Evolutionary conservation across 2,113 vertebrate species (phyloP).

Genomic region (Geococcyx californianus): DNA sequence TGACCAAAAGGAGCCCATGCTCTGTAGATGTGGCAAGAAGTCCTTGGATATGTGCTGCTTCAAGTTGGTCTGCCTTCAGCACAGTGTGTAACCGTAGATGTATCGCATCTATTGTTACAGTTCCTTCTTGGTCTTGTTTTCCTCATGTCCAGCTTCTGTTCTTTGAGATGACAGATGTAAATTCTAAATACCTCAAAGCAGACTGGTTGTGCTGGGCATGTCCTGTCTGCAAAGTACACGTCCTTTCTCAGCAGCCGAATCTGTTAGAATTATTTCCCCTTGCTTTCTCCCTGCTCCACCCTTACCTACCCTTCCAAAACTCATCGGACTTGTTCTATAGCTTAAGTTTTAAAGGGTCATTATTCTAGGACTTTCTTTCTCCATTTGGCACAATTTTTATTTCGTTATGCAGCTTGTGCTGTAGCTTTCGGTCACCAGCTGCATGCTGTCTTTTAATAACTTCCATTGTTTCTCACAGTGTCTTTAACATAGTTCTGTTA

Average conservation of each 20-base stretch:
- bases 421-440: neutral
- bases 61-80: neutral
- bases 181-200: neutral
- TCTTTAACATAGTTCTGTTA: neutral
- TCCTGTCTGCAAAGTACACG: neutral
- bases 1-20: slow-evolving; percentile 14
- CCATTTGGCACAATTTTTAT: neutral
- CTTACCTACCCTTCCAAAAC: slow-evolving; percentile 21
- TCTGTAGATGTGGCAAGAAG: slow-evolving; percentile 53
- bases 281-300: slow-evolving; percentile 15
- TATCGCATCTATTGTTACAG: neutral
- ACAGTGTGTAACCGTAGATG: neutral
- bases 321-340: slow-evolving; percentile 32
- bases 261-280: slow-evolving; percentile 17
- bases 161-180: neutral
- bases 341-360: neutral
- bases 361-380: neutral
- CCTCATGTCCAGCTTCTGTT: neutral
- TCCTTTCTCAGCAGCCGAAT: neutral
- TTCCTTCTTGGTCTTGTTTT: neutral
- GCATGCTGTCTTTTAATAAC: neutral
- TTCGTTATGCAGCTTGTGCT: neutral
- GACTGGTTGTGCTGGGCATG: neutral
- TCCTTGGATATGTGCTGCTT: slow-evolving; percentile 7
- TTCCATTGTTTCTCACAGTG: neutral